These are phyloP conservation scores for Botrylloides violaceus DNA, from an alignment of 23 tunicate species.

Conservation along the genomic window DNA sequence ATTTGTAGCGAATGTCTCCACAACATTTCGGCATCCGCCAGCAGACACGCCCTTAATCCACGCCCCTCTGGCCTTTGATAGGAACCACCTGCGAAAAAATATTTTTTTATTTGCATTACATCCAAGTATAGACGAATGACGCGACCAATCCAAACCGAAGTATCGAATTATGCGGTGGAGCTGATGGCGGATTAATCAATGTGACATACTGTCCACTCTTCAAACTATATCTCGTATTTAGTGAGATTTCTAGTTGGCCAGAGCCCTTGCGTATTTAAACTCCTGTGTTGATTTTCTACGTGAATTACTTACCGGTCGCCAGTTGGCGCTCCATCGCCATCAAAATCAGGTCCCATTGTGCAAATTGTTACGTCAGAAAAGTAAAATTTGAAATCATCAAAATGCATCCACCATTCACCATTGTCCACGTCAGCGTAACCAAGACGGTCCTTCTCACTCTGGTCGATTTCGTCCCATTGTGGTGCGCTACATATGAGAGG, in stretches of 20 bases:
- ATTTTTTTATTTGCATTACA: not conserved
- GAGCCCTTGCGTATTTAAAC: not conserved
- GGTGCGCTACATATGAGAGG: not conserved
- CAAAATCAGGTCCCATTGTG: not conserved
- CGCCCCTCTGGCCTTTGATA: constrained; percentile 51
- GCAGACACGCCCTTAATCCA: constrained; percentile 50
- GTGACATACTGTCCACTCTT: too few species aligned
- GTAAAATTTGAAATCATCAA: not conserved
- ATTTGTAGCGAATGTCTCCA: not conserved
- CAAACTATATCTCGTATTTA: too few species aligned
- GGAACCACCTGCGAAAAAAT: constrained; percentile 47
- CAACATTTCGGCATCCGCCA: constrained; percentile 66
- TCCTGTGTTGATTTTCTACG: too few species aligned
- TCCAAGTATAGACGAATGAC: not conserved
- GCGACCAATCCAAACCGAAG: not conserved
- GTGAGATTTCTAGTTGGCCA: not conserved
- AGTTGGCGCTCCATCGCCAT: not conserved
- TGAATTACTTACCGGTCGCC: not conserved
- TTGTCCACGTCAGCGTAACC: not conserved
- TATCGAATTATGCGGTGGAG: too few species aligned
- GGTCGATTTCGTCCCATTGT: not conserved
- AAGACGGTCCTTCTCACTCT: not conserved
- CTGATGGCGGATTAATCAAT: too few species aligned
- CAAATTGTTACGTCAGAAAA: not conserved
- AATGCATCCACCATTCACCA: not conserved